Percentiles rank a stretch among this genome's conserved stretches.
Conservation (phyloP, 2,888 invertebrate genomes). For the Papilio elwesi region DNA sequence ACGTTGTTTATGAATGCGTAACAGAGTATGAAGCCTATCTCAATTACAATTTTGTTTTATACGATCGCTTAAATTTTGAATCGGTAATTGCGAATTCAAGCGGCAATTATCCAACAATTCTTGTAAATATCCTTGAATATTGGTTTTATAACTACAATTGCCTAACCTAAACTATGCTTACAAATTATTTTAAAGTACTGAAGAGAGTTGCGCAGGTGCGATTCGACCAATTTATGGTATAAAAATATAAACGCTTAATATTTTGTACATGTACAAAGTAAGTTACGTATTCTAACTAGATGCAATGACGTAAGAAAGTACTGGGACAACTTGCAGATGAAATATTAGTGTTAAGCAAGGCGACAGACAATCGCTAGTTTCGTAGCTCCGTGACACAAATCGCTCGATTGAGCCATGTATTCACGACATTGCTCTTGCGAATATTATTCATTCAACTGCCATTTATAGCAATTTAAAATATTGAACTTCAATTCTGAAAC, state of each 20-base stretch:
- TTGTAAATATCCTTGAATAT: neutral
- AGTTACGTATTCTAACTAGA: neutral
- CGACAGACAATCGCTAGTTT: constrained; percentile 22
- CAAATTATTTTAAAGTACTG: neutral
- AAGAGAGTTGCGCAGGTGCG: neutral
- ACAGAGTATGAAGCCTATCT: constrained; percentile 1
- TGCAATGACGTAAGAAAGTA: constrained; percentile 19
- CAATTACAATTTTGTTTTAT: constrained; percentile 8
- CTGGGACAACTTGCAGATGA: constrained; percentile 20
- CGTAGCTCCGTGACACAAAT: constrained; percentile 13
- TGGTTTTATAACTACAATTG: neutral
- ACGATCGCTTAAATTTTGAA: neutral
- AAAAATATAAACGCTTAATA: neutral
- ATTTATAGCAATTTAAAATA: constrained; percentile 25
- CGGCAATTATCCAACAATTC: neutral
- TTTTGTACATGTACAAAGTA: neutral
- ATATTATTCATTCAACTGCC: constrained; percentile 20
- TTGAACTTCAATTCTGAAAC: constrained; percentile 5
- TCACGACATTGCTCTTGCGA: constrained; percentile 29
- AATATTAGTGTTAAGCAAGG: constrained; percentile 15
- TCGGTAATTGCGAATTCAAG: neutral
- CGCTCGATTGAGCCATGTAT: constrained; percentile 17
- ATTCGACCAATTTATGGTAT: neutral
- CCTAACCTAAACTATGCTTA: neutral
- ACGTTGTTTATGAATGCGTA: constrained; percentile 4